These are phyloP conservation scores for Montipora foliosa DNA, from an alignment of 64 coral and sea anemone species.

Conservation along the genomic window DNA sequence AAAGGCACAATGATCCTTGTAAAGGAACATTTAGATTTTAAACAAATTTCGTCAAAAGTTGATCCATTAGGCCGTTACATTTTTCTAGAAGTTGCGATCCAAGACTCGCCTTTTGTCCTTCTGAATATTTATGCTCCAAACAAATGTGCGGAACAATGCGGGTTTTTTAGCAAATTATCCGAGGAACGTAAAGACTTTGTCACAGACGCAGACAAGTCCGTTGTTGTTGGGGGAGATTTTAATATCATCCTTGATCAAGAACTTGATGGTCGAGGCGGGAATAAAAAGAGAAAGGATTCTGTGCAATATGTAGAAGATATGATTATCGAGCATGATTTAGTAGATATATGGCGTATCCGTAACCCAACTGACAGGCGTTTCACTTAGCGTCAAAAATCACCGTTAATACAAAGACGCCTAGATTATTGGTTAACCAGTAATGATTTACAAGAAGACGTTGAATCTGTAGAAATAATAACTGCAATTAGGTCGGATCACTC, in stretches of 20 bases:
- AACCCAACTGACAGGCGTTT: slow-evolving; percentile 11
- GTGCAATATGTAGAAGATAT: slow-evolving; percentile 33
- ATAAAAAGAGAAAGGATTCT: slow-evolving; percentile 10
- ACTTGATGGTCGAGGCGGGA: slow-evolving; percentile 51
- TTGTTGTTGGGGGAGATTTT: too few species aligned
- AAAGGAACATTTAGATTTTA: neutral
- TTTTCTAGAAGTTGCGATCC: too few species aligned
- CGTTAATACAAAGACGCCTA: slow-evolving; percentile 39
- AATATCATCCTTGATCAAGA: neutral
- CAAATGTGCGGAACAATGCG: too few species aligned
- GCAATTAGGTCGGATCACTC: slow-evolving; percentile 10
- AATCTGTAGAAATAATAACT: neutral
- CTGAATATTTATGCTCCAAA: too few species aligned
- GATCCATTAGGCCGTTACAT: too few species aligned
- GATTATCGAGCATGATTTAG: slow-evolving; percentile 1
- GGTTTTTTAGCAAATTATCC: too few species aligned
- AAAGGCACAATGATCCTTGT: neutral
- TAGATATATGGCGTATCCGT: slow-evolving; percentile 60
- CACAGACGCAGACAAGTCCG: too few species aligned
- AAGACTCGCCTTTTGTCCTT: too few species aligned
- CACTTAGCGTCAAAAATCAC: slow-evolving; percentile 58
- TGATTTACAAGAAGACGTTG: slow-evolving; percentile 54
- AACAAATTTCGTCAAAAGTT: neutral
- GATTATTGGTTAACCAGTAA: slow-evolving; percentile 61
- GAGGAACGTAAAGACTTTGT: too few species aligned